Evolutionary conservation across 2,113 vertebrate genomes (phyloP).

Genomic region (Brachirus orientalis): DNA sequence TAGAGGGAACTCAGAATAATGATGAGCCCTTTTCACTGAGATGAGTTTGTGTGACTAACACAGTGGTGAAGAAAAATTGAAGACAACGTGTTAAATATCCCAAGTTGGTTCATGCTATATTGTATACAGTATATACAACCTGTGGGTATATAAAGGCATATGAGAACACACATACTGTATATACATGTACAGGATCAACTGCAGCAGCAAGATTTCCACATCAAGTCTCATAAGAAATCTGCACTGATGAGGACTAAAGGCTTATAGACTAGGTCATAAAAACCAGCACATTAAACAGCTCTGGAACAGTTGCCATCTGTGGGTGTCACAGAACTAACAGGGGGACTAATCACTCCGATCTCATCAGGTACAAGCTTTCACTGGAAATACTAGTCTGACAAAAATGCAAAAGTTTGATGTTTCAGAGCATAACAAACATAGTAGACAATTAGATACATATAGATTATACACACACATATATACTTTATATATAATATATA

Average conservation of each 20-base stretch:
- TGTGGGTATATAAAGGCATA: too few species aligned
- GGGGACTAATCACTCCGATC: conserved; percentile 39
- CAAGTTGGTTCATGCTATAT: too few species aligned
- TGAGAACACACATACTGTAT: not conserved
- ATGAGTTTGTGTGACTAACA: conserved; percentile 41
- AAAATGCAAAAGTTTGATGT: conserved; percentile 6
- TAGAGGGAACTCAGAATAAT: conserved; percentile 54
- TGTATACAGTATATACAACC: too few species aligned
- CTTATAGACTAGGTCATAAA: conserved; percentile 34
- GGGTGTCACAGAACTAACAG: conserved; percentile 58
- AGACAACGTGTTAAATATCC: not conserved
- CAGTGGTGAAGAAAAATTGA: conserved; percentile 44
- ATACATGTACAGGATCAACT: conserved; percentile 3
- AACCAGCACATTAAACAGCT: conserved; percentile 42
- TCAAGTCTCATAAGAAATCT: conserved; percentile 17
- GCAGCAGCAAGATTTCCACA: conserved; percentile 11
- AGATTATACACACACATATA: too few species aligned
- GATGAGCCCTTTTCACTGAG: conserved; percentile 40
- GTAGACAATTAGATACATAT: too few species aligned
- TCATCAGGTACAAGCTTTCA: conserved; percentile 38
- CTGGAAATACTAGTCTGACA: conserved; percentile 30
- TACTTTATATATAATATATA: too few species aligned
- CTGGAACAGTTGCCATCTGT: conserved; percentile 55
- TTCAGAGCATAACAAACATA: too few species aligned
- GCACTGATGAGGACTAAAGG: conserved; percentile 12